These are phyloP conservation scores for Prunella fulvescens DNA, from an alignment of 2,113 vertebrate species.

Conservation along the genomic window DNA sequence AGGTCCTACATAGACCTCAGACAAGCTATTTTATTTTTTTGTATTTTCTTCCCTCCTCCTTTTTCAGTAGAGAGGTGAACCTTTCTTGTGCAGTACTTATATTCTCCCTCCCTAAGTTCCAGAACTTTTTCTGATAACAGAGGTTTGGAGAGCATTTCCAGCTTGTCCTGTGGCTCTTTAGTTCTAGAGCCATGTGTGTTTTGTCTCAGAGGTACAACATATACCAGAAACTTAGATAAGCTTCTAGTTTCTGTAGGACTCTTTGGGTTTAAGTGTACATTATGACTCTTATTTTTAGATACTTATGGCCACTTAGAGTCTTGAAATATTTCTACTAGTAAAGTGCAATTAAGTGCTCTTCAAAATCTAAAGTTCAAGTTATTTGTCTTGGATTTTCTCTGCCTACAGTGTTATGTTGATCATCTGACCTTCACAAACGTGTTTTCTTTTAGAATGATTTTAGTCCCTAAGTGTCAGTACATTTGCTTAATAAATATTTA, in stretches of 20 bases:
- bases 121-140: background rate
- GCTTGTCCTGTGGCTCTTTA: background rate
- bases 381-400: conserved; percentile 12
- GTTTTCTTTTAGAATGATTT: background rate
- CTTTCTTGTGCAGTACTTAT: background rate
- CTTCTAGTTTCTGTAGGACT: conserved; percentile 12
- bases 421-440: background rate
- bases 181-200: background rate
- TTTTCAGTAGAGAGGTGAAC: background rate
- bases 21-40: background rate
- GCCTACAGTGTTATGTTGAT: background rate
- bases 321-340: conserved; percentile 16
- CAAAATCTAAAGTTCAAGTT: background rate
- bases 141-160: background rate
- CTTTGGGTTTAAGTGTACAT: background rate
- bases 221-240: conserved; percentile 32
- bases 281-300: background rate
- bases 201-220: background rate
- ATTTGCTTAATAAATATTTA: conserved; percentile 12
- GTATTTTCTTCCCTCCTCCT: background rate
- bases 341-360: background rate
- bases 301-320: background rate
- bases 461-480: background rate
- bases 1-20: background rate
- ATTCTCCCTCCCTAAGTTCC: background rate